Conservation (phyloP, 2,888 invertebrate genomes). For the Ditula angustiorana region DNA sequence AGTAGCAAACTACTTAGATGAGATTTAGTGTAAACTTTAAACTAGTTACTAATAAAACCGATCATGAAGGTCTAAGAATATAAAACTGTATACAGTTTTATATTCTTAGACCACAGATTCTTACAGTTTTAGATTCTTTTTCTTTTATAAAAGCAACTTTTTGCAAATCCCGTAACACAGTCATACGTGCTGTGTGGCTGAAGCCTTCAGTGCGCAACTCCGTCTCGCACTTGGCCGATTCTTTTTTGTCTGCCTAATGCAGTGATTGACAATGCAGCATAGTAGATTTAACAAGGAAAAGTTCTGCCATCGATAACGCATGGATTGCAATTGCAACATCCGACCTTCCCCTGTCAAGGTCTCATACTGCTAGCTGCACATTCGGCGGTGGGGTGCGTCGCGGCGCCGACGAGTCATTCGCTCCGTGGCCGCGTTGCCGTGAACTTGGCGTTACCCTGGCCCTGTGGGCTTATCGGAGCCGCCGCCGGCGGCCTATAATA, state of each 20-base stretch:
- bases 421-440: conserved; percentile 77
- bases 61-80: too few relatives aligned
- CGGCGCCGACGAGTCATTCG: conserved; percentile 62
- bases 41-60: too few relatives aligned
- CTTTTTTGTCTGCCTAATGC: not conserved
- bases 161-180: too few relatives aligned
- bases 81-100: too few relatives aligned
- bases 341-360: conserved; percentile 31
- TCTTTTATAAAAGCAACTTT: too few relatives aligned
- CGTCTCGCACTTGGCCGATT: too few relatives aligned
- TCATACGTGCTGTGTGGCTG: too few relatives aligned
- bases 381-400: conserved; percentile 53
- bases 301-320: not conserved
- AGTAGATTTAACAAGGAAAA: conserved; percentile 13
- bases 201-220: too few relatives aligned
- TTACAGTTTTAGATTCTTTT: too few relatives aligned
- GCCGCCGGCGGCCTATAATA: conserved; percentile 84
- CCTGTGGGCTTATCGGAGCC: conserved; percentile 79
- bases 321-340: conserved; percentile 1
- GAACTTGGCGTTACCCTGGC: conserved; percentile 82
- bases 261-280: not conserved
- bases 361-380: conserved; percentile 35
- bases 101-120: too few relatives aligned
- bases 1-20: too few relatives aligned
- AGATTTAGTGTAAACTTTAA: too few relatives aligned